These are phyloP conservation scores for Globodera ellingtonae DNA, from an alignment of 1,140 invertebrate genomes.

Conservation along the genomic window DNA sequence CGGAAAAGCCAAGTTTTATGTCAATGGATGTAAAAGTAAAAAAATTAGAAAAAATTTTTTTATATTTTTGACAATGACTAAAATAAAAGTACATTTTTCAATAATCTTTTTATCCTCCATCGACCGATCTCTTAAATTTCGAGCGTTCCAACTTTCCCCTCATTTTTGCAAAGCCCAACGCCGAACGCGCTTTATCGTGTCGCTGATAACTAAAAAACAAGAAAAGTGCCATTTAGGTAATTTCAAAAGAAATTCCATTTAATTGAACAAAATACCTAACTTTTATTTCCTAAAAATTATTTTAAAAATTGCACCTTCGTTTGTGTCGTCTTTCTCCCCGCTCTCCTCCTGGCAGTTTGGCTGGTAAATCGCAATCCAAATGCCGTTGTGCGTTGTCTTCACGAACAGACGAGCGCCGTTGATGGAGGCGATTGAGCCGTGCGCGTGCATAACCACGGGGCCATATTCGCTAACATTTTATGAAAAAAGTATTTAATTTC, in stretches of 20 bases:
- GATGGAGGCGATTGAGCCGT: not conserved
- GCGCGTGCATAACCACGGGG: conserved; percentile 9
- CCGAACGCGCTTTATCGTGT: not conserved
- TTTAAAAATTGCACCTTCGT: too few relatives aligned
- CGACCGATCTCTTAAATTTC: too few relatives aligned
- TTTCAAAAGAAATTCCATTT: too few relatives aligned
- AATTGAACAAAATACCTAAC: not conserved
- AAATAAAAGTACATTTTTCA: too few relatives aligned
- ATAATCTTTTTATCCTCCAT: too few relatives aligned
- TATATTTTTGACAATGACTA: too few relatives aligned
- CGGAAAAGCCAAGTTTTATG: too few relatives aligned
- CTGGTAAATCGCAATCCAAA: conserved; percentile 13
- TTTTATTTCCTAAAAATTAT: not conserved
- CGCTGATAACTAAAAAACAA: not conserved
- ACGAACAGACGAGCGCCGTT: conserved; percentile 5
- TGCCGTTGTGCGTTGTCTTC: not conserved
- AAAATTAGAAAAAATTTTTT: too few relatives aligned
- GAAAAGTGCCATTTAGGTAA: not conserved
- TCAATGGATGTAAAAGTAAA: too few relatives aligned
- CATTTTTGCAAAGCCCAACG: not conserved
- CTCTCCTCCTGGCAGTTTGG: not conserved
- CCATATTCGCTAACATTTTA: not conserved
- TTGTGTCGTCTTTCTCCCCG: not conserved
- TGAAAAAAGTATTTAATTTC: not conserved
- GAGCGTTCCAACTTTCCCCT: not conserved